Conservation (phyloP, 2,888 invertebrate genomes). For the Meliscaeva auricollis region DNA sequence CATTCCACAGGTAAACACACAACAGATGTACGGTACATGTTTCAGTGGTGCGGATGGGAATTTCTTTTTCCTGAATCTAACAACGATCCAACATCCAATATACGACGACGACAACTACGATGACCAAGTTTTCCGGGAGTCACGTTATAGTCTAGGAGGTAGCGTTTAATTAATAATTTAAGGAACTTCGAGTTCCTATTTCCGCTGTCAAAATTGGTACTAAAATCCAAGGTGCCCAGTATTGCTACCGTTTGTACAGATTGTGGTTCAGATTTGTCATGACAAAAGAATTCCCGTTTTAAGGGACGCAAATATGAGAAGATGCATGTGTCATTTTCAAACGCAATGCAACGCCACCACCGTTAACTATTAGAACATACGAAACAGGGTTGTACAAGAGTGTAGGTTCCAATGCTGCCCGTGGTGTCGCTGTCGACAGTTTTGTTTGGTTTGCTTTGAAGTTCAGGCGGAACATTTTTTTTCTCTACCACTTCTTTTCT, state of each 20-base stretch:
- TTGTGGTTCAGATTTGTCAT: too few relatives aligned
- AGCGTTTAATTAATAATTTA: not conserved
- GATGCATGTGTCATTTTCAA: too few relatives aligned
- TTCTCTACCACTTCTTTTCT: not conserved
- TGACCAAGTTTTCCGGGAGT: conserved; percentile 51
- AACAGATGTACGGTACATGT: conserved; percentile 38
- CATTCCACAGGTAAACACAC: conserved; percentile 64
- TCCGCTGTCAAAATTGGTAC: not conserved
- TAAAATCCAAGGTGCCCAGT: too few relatives aligned
- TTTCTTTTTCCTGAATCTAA: conserved; percentile 43
- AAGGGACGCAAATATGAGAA: too few relatives aligned
- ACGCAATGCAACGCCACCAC: not conserved
- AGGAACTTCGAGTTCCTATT: not conserved
- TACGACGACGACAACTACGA: not conserved
- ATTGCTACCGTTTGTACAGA: too few relatives aligned
- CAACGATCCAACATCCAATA: conserved; percentile 1
- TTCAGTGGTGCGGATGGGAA: conserved; percentile 13
- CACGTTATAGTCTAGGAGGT: not conserved
- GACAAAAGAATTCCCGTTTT: too few relatives aligned
- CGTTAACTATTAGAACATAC: not conserved
- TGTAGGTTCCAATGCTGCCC: conserved; percentile 31
- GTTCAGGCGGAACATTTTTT: conserved; percentile 45
- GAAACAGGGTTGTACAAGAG: not conserved
- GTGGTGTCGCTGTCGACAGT: conserved; percentile 59
- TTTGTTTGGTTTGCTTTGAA: conserved; percentile 51